Evolutionary conservation across 1,140 invertebrate species (phyloP), one percentile per base, ranked within the genome.

Genomic region (Drosophila tristis): DNA sequence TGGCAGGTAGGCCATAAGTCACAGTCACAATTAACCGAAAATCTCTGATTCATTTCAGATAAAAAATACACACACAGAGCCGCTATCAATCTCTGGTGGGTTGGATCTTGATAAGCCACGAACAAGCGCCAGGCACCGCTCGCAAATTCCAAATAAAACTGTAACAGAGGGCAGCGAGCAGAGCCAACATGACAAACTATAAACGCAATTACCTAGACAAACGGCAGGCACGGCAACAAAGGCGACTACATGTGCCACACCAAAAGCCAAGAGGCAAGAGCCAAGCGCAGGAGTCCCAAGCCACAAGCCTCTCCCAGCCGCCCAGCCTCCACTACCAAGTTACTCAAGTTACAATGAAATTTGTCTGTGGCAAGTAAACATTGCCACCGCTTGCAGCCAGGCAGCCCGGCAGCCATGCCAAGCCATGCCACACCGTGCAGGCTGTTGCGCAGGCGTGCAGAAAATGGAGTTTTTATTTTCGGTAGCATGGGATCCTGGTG

Each of bases 261-360:
- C 47, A 43, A 43, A n/a, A 60, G 49, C 44, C 49, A 39, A 43
- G 50, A 35, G 20, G 20, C 20, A 35, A 9, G 60, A 62, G 51
- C 49, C 54, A 26, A 66, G 57, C 35, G 53, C 16, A 20, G 2
- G 20, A 20, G 20, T 1, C 20, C 20, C 20, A 20, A 20, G 20
- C 20, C 20, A 0, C 20, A 20, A 20, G 20, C 20, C 20, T 20
- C 20, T 20, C 1, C 20, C 20, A 20, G 1, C 0, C 20, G 1
- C 1, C 20, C 66, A 68, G 57, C 26, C 61, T 20, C 58, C 65
- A 80, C 89, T 90, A 84, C 90, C 90, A 91, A 91, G 90, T 91
- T 91, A 91, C 90, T 91, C 90, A 77, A 81, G 90, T 91, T 91
- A 91, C 90, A 91, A 91, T 84, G 76, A 90, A 90, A 90, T 91